Conservation (phyloP, 1,140 invertebrate genomes). For the Papilio polytes region DNA sequence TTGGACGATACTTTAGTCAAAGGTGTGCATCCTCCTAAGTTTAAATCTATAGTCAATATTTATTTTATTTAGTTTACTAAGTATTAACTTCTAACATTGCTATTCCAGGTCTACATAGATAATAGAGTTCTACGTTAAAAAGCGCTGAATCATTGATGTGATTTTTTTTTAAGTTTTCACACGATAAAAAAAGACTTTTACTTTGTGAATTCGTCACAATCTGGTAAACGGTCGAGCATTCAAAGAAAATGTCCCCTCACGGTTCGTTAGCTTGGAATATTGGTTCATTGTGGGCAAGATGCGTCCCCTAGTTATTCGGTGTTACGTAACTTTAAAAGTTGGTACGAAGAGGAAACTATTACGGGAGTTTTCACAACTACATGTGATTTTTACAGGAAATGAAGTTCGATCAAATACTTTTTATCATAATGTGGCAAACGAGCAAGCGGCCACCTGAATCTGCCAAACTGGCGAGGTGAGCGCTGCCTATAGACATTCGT, state of each 20-base stretch:
- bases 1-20: too few species aligned
- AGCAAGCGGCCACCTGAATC: too few species aligned
- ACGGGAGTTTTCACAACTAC: background rate
- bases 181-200: background rate
- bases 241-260: constrained; percentile 49
- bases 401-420: too few species aligned
- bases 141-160: background rate
- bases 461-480: too few species aligned
- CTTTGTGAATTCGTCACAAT: constrained; percentile 56
- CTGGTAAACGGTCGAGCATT: constrained; percentile 47
- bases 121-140: background rate
- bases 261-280: constrained; percentile 58
- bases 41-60: too few species aligned
- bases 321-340: constrained; percentile 25
- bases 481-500: too few species aligned
- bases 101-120: too few species aligned
- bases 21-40: too few species aligned
- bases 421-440: too few species aligned
- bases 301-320: constrained; percentile 36
- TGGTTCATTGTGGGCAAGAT: constrained; percentile 50
- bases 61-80: too few species aligned
- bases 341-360: background rate
- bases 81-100: too few species aligned
- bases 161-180: background rate
- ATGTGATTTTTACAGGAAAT: background rate